Evolutionary conservation across 2,113 vertebrate species (phyloP).

Genomic region (Ondatra zibethicus): DNA sequence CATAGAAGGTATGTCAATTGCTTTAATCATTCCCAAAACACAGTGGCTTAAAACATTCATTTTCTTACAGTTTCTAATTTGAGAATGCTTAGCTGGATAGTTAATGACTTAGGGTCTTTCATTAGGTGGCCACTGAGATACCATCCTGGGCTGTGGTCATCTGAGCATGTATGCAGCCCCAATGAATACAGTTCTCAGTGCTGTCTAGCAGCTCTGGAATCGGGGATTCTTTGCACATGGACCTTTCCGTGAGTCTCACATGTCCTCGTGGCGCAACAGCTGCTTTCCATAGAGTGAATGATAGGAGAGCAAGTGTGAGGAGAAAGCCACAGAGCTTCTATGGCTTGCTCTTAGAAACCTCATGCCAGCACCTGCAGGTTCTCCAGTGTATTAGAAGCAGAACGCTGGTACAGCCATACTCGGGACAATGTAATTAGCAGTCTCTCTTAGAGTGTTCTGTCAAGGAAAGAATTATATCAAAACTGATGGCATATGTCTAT

Average conservation of each 20-base stretch:
- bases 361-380: rapidly evolving
- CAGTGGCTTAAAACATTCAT: neutral
- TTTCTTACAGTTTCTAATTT: neutral
- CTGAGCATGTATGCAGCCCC: neutral
- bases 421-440: neutral
- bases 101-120: neutral
- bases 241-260: neutral
- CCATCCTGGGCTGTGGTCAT: neutral
- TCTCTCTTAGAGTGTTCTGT: neutral
- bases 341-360: neutral
- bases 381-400: neutral
- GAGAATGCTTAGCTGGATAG: neutral
- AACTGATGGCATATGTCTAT: neutral
- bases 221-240: neutral
- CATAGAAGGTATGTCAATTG: neutral
- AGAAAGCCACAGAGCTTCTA: neutral
- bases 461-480: neutral
- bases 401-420: neutral
- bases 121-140: neutral
- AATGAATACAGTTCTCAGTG: neutral
- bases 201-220: neutral
- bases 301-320: too few relatives aligned
- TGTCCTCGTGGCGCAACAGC: neutral
- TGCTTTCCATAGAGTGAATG: neutral
- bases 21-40: neutral